Conservation (phyloP, 2,888 invertebrate species). For the Argyresthia albistria region DNA sequence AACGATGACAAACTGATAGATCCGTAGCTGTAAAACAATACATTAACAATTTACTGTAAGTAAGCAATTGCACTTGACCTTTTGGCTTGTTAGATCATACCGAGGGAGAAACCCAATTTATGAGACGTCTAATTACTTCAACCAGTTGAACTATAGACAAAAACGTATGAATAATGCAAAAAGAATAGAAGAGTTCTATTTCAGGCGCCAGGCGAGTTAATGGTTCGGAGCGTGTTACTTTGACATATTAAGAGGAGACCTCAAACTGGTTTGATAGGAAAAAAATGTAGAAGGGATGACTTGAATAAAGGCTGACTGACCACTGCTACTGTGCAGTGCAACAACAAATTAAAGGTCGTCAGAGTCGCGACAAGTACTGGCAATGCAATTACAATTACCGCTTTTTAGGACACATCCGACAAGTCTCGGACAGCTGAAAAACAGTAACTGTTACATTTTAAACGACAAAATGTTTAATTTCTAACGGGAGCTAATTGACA, state of each 20-base stretch:
- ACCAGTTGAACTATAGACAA: constrained; percentile 16
- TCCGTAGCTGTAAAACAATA: too few relatives aligned
- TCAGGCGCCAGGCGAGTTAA: constrained; percentile 44
- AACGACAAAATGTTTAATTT: neutral
- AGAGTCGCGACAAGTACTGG: constrained; percentile 24
- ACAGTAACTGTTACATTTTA: neutral
- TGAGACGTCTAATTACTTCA: constrained; percentile 49
- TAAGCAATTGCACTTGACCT: too few relatives aligned
- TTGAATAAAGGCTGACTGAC: constrained; percentile 2
- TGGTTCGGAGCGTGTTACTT: constrained; percentile 51
- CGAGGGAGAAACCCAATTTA: constrained; percentile 21
- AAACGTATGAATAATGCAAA: constrained; percentile 1
- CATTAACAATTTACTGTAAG: too few relatives aligned
- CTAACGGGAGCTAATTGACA: constrained; percentile 1
- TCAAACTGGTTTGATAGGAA: constrained; percentile 50
- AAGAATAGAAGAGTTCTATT: constrained; percentile 18
- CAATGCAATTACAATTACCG: constrained; percentile 36
- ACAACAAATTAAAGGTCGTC: constrained; percentile 48
- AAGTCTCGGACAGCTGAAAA: neutral
- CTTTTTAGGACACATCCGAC: constrained; percentile 23
- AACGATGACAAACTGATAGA: too few relatives aligned
- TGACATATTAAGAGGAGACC: constrained; percentile 57
- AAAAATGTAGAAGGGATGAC: constrained; percentile 17
- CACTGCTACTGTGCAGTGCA: neutral
- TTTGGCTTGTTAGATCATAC: constrained; percentile 15